Base-by-base conservation (phyloP, 1,140 invertebrate genomes). In the Dufourea novaeangliae region DNA sequence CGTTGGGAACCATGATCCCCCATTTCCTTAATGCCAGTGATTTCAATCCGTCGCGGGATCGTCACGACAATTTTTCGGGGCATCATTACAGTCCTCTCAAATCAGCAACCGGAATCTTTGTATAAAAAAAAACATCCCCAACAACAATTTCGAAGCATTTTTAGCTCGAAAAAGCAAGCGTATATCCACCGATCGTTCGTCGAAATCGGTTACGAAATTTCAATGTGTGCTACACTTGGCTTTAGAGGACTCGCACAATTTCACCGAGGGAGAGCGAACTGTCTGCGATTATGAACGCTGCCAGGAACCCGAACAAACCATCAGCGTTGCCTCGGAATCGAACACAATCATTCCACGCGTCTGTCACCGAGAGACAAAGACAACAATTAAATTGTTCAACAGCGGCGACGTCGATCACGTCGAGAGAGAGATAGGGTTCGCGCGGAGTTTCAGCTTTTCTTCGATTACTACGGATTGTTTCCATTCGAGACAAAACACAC, bases 1-100 rank as follows among this genome's bases (percentile, higher is more conserved):
- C 83, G 57, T 32, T 22, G 83, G 82, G 74, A 84, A 32, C 67
- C 64, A 57, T 46, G 71, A 74, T 84, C 78, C 83, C 82, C 78
- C 73, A 83, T 85, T 85, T 85, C 80, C 83, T 85, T 85, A 85
- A 84, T 85, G 83, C 71, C 82, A 84, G 78, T 81, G 82, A 84
- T 84, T 84, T 83, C 82, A 83, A 84, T 84, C 77, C 78, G 75
- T 83, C 80, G 74, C 75, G 34, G 74, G 52, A 78, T 61, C 71
- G 52, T 50, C 82, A 52, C 52, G 69, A 34, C 64, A 56, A 79
- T 70, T 72, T 83, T 83, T 71, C 75, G 54, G 6, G n/a, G n/a
- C n/a, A 34, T 50, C n/a, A 5, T 61, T 27, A 27, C 17, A 50
- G 20, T 50, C n/a, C 46, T n/a, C n/a, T n/a, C n/a, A n/a, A n/a